Evolutionary conservation across 1,140 invertebrate species (phyloP), one percentile per base, ranked within the genome.

Genomic region (Periplaneta americana): DNA sequence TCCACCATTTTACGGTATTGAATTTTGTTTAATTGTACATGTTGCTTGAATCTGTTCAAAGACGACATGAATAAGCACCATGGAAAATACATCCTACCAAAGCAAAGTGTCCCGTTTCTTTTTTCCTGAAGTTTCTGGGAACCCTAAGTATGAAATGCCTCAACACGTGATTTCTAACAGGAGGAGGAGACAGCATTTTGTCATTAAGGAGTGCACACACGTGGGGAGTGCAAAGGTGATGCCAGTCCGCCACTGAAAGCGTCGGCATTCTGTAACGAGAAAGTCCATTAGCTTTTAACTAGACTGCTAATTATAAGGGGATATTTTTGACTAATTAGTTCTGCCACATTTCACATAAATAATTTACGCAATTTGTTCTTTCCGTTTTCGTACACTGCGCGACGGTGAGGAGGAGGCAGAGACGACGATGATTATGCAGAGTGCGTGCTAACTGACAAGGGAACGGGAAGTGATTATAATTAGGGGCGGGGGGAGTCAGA

Each of bases 311-410:
- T 66, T 66, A 66, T 34, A 77, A 34, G 75, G 35, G 35, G 77
- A 78, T 78, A 78, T 78, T 78, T 78, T 78, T 78, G 39, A 78
- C 77, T 48, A 78, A 78, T 78, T 78, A 78, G 77, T 78, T 78
- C 77, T 78, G 77, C 77, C 77, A 48, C 77, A 78, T 78, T 78
- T 78, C 77, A 48, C 77, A 13, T 78, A 78, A 78, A 78, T 78
- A 78, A 78, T 78, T 78, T 78, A 78, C 39, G 77, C 77, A 78
- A 48, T 48, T 32, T 39, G 35, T 28, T 78, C 75, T 48, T 35
- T 34, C 48, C 77, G 77, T 78, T 48, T 36, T 9, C 77, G 77
- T 36, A 34, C 75, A 36, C 22, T 76, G 10, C 33, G 9, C 35
- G 77, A 11, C 28, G 77, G 36, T 17, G 77, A 78, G 77, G n/a